Evolutionary conservation across 2,113 vertebrate species (phyloP).

Genomic region (Thinocorus orbignyianus): DNA sequence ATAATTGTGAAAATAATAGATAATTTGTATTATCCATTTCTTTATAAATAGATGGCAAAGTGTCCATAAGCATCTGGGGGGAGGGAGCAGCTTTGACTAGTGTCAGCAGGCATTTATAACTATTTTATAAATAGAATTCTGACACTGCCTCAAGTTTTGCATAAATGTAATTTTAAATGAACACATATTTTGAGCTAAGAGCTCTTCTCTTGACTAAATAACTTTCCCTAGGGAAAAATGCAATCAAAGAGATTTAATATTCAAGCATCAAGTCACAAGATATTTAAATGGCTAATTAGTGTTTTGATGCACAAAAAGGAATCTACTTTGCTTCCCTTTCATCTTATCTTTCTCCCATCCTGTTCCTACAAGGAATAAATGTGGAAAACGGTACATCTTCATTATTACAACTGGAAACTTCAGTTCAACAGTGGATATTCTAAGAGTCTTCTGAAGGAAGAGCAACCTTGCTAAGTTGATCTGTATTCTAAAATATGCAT

Average conservation of each 20-base stretch:
- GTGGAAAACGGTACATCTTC: neutral
- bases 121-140: conserved; percentile 8
- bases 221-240: conserved; percentile 54
- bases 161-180: conserved; percentile 14
- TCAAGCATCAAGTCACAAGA: conserved; percentile 5
- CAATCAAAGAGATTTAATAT: conserved; percentile 45
- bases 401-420: neutral
- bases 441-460: neutral
- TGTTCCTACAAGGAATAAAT: neutral
- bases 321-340: conserved; percentile 26
- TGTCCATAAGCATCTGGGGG: neutral
- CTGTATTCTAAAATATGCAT: neutral
- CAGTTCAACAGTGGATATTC: neutral
- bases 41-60: neutral
- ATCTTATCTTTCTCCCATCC: conserved; percentile 1
- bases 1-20: neutral
- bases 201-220: conserved; percentile 16
- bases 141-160: neutral
- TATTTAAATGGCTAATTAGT: conserved; percentile 40
- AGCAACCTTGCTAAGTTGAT: neutral
- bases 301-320: conserved; percentile 35
- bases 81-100: neutral
- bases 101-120: neutral
- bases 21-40: neutral
- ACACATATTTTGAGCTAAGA: conserved; percentile 17